A percentile compares a stretch with the other conserved stretches of the same genome.
phyloP scores from a whole-genome alignment of 1,140 invertebrate species.

The Conus ventricosus region DNA sequence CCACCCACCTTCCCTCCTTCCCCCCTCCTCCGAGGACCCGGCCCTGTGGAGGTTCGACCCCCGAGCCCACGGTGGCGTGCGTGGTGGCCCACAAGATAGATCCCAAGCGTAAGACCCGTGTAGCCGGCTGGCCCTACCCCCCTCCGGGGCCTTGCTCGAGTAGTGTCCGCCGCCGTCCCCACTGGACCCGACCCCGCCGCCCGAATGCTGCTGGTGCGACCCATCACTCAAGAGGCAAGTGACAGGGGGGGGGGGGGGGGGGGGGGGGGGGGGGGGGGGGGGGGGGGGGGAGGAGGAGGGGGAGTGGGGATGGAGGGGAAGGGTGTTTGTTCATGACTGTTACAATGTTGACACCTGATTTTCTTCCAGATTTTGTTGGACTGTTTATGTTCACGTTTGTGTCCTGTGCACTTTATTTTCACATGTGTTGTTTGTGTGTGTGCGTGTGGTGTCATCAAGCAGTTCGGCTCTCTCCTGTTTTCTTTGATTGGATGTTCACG shows the following conservation, averaged over 20 bases:
- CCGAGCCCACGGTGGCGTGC: slow-evolving; percentile 14
- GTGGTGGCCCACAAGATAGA: slow-evolving; percentile 21
- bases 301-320: too few relatives aligned
- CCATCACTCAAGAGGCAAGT: slow-evolving; percentile 18
- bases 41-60: background rate
- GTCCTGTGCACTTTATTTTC: too few relatives aligned
- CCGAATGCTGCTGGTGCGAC: background rate
- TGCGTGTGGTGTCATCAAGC: too few relatives aligned
- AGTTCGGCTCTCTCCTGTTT: too few relatives aligned
- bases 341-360: too few relatives aligned
- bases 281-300: too few relatives aligned
- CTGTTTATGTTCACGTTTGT: too few relatives aligned
- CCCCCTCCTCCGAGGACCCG: background rate
- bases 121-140: slow-evolving; percentile 20
- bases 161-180: background rate
- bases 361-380: too few relatives aligned
- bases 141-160: background rate
- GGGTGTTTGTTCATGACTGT: too few relatives aligned
- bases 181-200: background rate
- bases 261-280: too few relatives aligned
- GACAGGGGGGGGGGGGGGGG: background rate
- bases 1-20: background rate
- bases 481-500: too few relatives aligned
- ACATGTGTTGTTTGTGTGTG: too few relatives aligned
- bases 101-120: slow-evolving; percentile 22